These are phyloP conservation scores for Drosophila littoralis DNA, from an alignment of 1,140 invertebrate species.

Conservation along the genomic window DNA sequence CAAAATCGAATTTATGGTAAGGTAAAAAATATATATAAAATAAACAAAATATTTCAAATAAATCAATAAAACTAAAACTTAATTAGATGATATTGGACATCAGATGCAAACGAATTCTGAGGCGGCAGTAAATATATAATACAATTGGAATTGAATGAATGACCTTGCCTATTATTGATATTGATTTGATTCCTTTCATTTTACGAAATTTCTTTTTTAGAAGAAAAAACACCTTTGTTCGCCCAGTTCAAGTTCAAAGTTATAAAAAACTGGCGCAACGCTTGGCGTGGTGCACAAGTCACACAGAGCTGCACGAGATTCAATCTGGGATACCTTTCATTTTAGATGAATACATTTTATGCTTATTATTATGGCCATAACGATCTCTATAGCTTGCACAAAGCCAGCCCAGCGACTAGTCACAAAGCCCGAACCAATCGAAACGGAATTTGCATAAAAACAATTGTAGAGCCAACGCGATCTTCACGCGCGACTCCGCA, in stretches of 20 bases:
- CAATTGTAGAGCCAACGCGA: slow-evolving; percentile 60
- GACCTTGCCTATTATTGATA: slow-evolving; percentile 16
- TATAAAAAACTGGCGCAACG: slow-evolving; percentile 76
- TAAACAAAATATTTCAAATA: no score
- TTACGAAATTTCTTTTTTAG: slow-evolving; percentile 49
- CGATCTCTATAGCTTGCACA: slow-evolving; percentile 30
- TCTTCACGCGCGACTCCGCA: slow-evolving; percentile 25
- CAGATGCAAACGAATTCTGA: no score
- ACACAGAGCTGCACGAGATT: slow-evolving; percentile 24
- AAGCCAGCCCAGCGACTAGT: slow-evolving; percentile 11
- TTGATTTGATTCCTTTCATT: slow-evolving; percentile 29
- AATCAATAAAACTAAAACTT: no score
- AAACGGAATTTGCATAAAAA: slow-evolving; percentile 71
- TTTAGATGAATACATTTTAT: slow-evolving; percentile 69
- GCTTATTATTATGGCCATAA: slow-evolving; percentile 53
- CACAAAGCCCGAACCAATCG: slow-evolving; percentile 51
- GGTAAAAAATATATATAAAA: no score
- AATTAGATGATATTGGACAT: no score
- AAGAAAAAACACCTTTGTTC: slow-evolving; percentile 23
- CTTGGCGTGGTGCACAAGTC: slow-evolving; percentile 19
- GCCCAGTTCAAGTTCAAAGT: slow-evolving; percentile 79
- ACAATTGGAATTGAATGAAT: background rate
- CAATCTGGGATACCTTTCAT: slow-evolving; percentile 65
- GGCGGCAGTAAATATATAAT: no score
- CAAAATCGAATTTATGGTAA: no score